Evolutionary conservation across 1,140 invertebrate genomes (phyloP).

Genomic region (Oncopeltus fasciatus): DNA sequence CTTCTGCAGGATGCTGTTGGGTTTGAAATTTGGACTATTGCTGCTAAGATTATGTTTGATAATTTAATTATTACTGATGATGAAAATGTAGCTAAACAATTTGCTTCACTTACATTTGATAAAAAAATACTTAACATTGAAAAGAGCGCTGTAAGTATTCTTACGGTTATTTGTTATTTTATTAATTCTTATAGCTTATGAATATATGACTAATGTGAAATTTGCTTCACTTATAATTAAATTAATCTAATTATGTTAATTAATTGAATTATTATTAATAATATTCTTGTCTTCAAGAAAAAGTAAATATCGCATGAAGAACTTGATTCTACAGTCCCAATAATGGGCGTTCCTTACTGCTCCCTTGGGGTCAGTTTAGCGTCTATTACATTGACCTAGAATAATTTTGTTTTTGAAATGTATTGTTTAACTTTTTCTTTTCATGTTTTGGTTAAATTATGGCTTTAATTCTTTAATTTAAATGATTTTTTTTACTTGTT

Average conservation of each 20-base stretch:
- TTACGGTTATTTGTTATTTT: conserved; percentile 6
- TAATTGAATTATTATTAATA: too few species aligned
- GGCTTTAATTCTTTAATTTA: too few species aligned
- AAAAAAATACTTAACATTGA: conserved; percentile 69
- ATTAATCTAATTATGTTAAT: neutral
- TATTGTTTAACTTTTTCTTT: too few species aligned
- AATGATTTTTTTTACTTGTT: too few species aligned
- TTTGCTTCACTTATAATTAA: neutral
- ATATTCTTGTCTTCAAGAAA: neutral
- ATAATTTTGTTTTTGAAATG: too few species aligned
- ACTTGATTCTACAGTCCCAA: neutral
- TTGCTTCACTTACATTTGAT: conserved; percentile 71
- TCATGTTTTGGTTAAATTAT: too few species aligned
- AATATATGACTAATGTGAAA: neutral
- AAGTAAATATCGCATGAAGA: neutral
- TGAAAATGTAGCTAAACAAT: conserved; percentile 57
- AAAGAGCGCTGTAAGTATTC: conserved; percentile 56
- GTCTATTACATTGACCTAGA: too few species aligned
- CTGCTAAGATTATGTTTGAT: conserved; percentile 83
- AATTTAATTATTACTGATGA: conserved; percentile 88
- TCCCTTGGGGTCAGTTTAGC: too few species aligned
- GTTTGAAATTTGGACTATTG: conserved; percentile 97
- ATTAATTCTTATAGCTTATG: neutral
- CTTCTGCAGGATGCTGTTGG: conserved; percentile 69
- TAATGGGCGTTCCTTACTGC: too few species aligned